Conservation (phyloP, 2,797 vertebrate species). For the Sebastes vulpes region DNA sequence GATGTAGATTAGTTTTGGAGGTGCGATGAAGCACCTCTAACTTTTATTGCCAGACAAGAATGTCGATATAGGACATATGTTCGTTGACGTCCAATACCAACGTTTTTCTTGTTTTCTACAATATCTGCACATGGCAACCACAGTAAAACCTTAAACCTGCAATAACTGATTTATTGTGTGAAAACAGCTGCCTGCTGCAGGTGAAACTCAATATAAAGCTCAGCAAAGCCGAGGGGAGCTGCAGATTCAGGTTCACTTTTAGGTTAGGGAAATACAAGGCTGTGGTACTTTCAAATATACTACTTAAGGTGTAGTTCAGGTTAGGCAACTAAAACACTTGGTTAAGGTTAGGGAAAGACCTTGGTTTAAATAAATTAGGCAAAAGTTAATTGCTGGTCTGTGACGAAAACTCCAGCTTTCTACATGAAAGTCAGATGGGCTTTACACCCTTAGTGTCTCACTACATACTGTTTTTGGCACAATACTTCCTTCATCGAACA, state of each 20-base stretch:
- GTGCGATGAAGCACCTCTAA: neutral
- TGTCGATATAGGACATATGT: neutral
- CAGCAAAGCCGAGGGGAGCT: neutral
- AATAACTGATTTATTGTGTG: neutral
- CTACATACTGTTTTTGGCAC: neutral
- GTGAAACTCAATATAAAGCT: neutral
- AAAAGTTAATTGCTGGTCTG: neutral
- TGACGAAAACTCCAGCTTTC: neutral
- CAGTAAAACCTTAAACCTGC: neutral
- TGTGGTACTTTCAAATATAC: neutral
- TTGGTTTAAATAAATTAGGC: neutral
- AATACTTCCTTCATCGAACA: neutral
- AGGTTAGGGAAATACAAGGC: neutral
- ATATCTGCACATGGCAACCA: neutral
- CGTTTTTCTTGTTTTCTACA: neutral
- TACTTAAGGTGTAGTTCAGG: neutral
- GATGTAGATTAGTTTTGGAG: neutral
- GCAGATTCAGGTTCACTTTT: neutral
- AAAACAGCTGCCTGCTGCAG: neutral
- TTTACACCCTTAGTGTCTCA: neutral
- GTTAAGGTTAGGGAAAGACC: neutral
- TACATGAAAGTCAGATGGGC: neutral
- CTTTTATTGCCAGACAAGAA: neutral
- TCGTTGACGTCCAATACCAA: neutral
- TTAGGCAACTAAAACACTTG: neutral